phyloP scores from a whole-genome alignment of 2,888 invertebrate genomes.

The Lasioglossum figueresi region DNA sequence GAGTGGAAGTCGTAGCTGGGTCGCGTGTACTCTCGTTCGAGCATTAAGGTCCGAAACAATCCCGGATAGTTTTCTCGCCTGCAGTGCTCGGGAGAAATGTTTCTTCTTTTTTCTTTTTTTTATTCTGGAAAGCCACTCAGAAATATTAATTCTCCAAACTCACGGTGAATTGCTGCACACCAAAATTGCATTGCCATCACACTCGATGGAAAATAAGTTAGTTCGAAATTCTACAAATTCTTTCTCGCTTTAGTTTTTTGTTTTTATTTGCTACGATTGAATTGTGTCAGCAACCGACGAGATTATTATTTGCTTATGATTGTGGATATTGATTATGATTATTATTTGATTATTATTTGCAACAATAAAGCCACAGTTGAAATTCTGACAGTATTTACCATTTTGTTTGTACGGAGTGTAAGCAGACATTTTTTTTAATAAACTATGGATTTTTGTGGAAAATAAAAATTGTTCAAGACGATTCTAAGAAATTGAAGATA shows the following conservation, averaged over 20 bases:
- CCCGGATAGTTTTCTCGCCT: slow-evolving; percentile 40
- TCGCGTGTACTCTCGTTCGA: slow-evolving; percentile 43
- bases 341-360: no score
- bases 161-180: background rate
- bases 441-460: background rate
- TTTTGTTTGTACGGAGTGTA: no score
- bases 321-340: no score
- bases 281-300: background rate
- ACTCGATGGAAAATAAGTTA: background rate
- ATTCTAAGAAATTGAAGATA: no score
- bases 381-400: no score
- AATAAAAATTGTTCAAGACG: background rate
- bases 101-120: background rate
- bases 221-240: no score
- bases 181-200: background rate
- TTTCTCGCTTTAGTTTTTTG: background rate
- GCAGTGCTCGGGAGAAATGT: background rate
- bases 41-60: slow-evolving; percentile 54
- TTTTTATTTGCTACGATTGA: background rate
- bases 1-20: slow-evolving; percentile 50
- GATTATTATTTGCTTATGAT: background rate
- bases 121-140: slow-evolving; percentile 41
- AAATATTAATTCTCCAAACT: slow-evolving; percentile 44
- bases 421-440: no score
- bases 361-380: no score